phyloP scores from a whole-genome alignment of 2,113 vertebrate species.

The Scopus umbretta region DNA sequence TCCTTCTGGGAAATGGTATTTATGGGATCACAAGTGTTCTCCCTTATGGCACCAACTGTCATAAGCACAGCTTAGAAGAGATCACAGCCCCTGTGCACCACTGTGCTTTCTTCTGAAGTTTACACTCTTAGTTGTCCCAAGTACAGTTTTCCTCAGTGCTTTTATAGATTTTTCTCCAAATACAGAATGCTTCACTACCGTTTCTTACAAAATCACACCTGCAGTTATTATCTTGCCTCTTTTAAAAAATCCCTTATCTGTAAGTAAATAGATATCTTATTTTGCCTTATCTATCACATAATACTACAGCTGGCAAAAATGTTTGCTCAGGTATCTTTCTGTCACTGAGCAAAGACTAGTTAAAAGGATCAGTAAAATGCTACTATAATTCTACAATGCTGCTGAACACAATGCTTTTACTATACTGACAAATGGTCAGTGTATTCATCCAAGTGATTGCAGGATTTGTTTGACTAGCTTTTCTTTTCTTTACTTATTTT shows the following conservation, averaged over 20 bases:
- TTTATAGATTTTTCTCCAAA: background rate
- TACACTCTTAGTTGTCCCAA: background rate
- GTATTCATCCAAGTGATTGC: background rate
- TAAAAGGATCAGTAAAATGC: background rate
- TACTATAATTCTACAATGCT: background rate
- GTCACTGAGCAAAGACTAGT: background rate
- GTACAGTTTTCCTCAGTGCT: background rate
- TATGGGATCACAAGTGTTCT: background rate
- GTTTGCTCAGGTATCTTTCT: constrained; percentile 9
- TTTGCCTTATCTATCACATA: background rate
- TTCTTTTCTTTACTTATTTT: constrained; percentile 21
- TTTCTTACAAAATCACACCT: background rate
- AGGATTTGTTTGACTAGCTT: constrained; percentile 56
- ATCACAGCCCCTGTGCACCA: background rate
- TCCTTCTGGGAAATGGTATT: background rate
- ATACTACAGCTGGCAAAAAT: background rate
- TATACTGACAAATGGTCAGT: background rate
- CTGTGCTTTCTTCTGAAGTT: background rate
- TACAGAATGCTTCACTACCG: background rate
- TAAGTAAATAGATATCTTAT: background rate
- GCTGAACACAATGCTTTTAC: background rate
- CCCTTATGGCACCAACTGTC: background rate
- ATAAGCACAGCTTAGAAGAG: background rate
- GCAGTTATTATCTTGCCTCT: background rate
- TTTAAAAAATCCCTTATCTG: background rate